Conservation (phyloP, 2,888 invertebrate genomes). For the Encarsia formosa region DNA sequence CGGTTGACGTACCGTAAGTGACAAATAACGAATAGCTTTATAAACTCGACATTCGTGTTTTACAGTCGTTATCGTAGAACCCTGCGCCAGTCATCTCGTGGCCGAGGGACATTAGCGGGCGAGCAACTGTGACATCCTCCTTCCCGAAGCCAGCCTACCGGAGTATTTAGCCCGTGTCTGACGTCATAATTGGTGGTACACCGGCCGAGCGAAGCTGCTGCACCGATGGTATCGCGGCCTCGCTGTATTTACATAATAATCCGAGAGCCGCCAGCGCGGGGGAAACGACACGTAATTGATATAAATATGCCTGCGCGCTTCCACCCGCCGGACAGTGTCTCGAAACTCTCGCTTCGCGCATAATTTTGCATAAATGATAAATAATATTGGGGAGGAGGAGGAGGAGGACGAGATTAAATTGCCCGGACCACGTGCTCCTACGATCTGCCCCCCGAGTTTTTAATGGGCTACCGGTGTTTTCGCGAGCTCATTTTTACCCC, state of each 20-base stretch:
- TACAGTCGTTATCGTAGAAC: no score
- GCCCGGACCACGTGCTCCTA: constrained; percentile 46
- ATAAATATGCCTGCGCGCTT: constrained; percentile 46
- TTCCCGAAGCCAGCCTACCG: no score
- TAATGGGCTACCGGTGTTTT: constrained; percentile 4
- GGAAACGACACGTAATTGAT: constrained; percentile 49
- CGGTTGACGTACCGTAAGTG: no score
- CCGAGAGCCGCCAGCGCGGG: no score
- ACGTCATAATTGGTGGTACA: constrained; percentile 15
- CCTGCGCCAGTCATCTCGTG: no score
- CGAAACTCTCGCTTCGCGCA: constrained; percentile 34
- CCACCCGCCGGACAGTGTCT: background rate
- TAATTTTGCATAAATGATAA: constrained; percentile 52
- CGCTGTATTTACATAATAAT: constrained; percentile 48
- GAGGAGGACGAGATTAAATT: background rate
- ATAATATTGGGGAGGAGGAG: constrained; percentile 43
- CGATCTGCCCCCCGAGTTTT: constrained; percentile 31
- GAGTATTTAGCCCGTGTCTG: constrained; percentile 10
- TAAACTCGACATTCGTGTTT: no score
- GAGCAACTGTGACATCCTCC: no score
- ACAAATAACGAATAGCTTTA: no score
- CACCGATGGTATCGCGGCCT: constrained; percentile 9
- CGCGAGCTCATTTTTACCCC: no score
- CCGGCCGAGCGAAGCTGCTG: background rate
- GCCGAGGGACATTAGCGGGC: no score